Base-by-base conservation (phyloP, 2,113 vertebrate species). In the Alces alces region DNA sequence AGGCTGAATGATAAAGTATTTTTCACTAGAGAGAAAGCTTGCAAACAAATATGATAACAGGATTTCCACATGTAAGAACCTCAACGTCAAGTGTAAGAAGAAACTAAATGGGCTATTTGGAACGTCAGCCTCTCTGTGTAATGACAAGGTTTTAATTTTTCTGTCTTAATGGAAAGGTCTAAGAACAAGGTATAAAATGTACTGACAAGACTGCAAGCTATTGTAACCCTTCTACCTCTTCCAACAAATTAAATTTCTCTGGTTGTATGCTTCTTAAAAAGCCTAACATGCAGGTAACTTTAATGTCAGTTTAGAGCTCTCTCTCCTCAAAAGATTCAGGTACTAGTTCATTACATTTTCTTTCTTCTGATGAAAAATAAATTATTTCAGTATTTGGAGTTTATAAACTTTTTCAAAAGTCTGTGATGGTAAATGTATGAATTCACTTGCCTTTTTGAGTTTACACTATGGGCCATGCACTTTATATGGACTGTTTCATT, bases 21-120 rank as follows among this genome's bases (percentile, higher is more conserved):
- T 97, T 95, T 98, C 95, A 97, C 86, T 33, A 86, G 97, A 96
- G 64, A 95, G 91, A 88, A 96, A 96, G 89, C 94, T 66, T 87
- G 54, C 78, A 97, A 97, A 97, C 95, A 98, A 96, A 91, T 89
- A 94, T n/a, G 79, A 93, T 82, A 95, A 93, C n/a, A 97, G 60
- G 78, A 60, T 95, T 97, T 96, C 91, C 93, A 85, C 50, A 79
- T 43, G 57, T 52, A 73, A 92, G 61, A 96, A 95, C 14, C n/a
- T 89, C 15, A 61, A 79, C 57, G 33, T 45, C 33, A 92, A 95
- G 39, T 33, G 17, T 47, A 86, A n/a, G 36, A 84, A 89, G 47
- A 92, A 85, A 96, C 64, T 80, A 79, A 95, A 60, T 39, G 52
- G 3, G 25, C 52, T 39, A 0, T 90, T 96, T 86, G 17, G 30